Conservation (phyloP, 2,113 vertebrate genomes). For the Chlorocebus sabaeus region DNA sequence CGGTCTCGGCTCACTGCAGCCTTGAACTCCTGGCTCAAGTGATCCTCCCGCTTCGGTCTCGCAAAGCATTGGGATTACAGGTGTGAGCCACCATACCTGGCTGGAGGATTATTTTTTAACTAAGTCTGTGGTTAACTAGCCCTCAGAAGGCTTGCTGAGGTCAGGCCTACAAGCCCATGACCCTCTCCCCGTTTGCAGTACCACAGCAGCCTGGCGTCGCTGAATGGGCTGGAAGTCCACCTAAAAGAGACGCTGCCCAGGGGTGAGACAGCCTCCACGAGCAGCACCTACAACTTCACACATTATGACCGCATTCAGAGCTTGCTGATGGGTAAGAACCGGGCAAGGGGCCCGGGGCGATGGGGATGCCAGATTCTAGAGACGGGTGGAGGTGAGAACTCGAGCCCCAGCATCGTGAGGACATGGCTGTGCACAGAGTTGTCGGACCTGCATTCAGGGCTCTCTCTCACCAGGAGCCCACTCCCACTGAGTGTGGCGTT, state of each 20-base stretch:
- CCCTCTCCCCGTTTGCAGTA: constrained; percentile 81
- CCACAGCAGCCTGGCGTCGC: constrained; percentile 94
- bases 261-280: constrained; percentile 43
- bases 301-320: constrained; percentile 93
- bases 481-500: neutral
- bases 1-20: too few relatives aligned
- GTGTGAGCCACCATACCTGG: too few relatives aligned
- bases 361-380: accelerated
- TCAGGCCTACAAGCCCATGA: neutral
- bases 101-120: neutral
- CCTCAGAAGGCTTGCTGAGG: neutral
- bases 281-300: constrained; percentile 86
- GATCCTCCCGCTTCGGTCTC: too few relatives aligned
- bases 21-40: too few relatives aligned
- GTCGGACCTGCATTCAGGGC: accelerated
- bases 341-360: accelerated
- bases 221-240: constrained; percentile 96
- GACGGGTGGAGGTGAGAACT: neutral
- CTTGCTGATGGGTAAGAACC: constrained; percentile 86
- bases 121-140: accelerated
- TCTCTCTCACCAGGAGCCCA: too few relatives aligned
- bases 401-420: accelerated
- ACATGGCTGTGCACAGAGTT: neutral
- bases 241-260: constrained; percentile 86
- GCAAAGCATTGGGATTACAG: too few relatives aligned